Evolutionary conservation across 2,797 vertebrate genomes (phyloP).

Genomic region (Pipistrellus pygmaeus): DNA sequence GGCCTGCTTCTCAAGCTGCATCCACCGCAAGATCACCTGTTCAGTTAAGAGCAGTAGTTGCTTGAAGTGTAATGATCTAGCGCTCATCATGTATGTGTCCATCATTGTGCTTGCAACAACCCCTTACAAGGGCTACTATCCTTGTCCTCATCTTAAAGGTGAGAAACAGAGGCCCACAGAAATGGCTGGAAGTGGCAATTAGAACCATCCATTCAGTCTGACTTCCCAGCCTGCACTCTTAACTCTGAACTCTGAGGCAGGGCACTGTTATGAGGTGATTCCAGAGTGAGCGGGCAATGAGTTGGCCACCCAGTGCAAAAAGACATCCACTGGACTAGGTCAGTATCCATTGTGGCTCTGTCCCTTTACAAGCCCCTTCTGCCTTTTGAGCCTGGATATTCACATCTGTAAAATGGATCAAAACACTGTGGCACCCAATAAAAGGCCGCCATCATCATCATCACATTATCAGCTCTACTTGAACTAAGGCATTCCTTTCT

Average conservation of each 20-base stretch:
- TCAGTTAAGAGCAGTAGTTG: neutral
- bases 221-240: neutral
- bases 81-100: neutral
- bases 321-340: neutral
- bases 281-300: neutral
- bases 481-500: neutral
- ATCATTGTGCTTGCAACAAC: neutral
- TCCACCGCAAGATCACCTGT: neutral
- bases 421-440: neutral
- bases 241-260: neutral
- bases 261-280: neutral
- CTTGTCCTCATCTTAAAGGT: neutral
- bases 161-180: neutral
- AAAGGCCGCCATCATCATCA: neutral
- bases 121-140: neutral
- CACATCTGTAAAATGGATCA: neutral
- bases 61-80: neutral
- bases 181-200: neutral
- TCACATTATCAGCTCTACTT: neutral
- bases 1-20: neutral
- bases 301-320: neutral
- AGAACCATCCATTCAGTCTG: neutral
- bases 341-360: neutral
- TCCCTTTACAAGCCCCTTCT: neutral
- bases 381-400: neutral